Percentiles rank a stretch among this genome's conserved stretches.
Evolutionary conservation across 2,797 vertebrate genomes (phyloP).

Genomic region (Muscicapa comitata): DNA sequence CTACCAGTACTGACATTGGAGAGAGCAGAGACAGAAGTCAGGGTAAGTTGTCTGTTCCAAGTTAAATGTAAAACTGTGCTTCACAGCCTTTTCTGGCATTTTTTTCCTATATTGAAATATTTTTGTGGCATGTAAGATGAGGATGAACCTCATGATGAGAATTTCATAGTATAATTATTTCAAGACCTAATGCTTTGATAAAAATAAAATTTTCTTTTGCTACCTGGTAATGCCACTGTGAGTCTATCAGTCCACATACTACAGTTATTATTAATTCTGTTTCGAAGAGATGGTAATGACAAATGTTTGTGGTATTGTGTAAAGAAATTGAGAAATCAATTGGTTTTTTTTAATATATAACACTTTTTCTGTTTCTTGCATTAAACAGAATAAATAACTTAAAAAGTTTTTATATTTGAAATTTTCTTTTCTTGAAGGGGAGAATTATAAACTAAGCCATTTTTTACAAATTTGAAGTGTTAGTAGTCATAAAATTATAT

Average conservation of each 20-base stretch:
- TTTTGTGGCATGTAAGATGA: background rate
- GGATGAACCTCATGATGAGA: background rate
- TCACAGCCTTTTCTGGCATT: background rate
- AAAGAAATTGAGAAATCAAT: background rate
- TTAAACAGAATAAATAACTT: background rate
- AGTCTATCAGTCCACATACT: background rate
- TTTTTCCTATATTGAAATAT: background rate
- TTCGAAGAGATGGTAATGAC: background rate
- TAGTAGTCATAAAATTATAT: background rate
- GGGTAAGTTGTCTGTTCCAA: constrained; percentile 67
- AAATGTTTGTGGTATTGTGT: accelerated
- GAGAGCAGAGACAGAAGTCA: constrained; percentile 88
- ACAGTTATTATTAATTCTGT: background rate
- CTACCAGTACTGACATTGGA: constrained; percentile 92
- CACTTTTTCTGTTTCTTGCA: background rate
- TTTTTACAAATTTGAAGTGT: background rate
- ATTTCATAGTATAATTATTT: background rate
- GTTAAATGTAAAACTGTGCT: background rate
- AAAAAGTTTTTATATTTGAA: background rate
- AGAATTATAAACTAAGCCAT: background rate
- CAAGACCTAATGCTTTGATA: background rate
- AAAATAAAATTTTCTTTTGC: background rate
- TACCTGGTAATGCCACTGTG: background rate
- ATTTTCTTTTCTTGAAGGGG: background rate
- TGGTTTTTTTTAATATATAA: background rate